Evolutionary conservation across 2,113 vertebrate species (phyloP).

Genomic region (Xiphias gladius): DNA sequence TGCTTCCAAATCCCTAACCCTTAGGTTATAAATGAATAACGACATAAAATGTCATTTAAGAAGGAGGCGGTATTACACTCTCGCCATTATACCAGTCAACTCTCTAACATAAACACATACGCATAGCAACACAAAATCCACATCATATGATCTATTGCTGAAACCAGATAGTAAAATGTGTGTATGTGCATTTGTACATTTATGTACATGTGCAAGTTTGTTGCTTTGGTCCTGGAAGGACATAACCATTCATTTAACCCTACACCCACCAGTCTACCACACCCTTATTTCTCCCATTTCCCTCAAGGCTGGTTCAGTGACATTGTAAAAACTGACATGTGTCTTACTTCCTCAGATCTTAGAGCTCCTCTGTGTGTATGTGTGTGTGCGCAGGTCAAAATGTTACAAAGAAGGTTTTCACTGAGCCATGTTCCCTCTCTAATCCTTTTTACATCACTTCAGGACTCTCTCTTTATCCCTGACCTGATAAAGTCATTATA

Average conservation of each 20-base stretch:
- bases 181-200: not conserved
- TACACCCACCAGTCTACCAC: not conserved
- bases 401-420: constrained; percentile 56
- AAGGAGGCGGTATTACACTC: not conserved
- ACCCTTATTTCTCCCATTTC: not conserved
- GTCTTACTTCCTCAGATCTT: constrained; percentile 33
- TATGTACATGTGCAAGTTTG: not conserved
- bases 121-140: not conserved
- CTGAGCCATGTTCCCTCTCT: constrained; percentile 53
- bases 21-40: constrained; percentile 19
- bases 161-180: constrained; percentile 1
- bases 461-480: constrained; percentile 33
- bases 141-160: not conserved
- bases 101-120: not conserved
- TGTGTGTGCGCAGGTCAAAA: constrained; percentile 40
- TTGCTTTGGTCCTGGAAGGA: not conserved
- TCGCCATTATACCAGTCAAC: not conserved
- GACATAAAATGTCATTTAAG: constrained; percentile 12
- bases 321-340: constrained; percentile 47
- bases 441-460: constrained; percentile 43
- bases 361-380: not conserved
- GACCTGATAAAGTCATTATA: constrained; percentile 55
- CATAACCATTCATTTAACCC: not conserved
- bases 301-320: constrained; percentile 22
- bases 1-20: not conserved